phyloP scores from a whole-genome alignment of 1,140 invertebrate species.

The Tachypleus tridentatus region DNA sequence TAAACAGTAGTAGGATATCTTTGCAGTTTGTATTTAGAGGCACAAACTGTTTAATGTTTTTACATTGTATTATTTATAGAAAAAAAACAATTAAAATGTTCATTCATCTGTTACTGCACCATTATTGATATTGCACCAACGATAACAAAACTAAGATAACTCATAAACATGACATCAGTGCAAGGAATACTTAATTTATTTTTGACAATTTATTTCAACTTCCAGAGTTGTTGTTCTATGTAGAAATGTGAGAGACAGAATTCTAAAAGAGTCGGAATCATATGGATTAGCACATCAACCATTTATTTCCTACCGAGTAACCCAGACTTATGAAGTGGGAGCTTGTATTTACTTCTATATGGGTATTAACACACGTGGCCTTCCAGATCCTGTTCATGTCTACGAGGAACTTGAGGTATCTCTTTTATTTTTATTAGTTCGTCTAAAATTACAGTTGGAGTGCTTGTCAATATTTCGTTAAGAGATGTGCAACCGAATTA shows the following conservation, averaged over 20 bases:
- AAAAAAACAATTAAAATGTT: neutral
- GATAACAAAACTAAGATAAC: neutral
- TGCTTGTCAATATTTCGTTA: too few relatives aligned
- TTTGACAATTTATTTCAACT: neutral
- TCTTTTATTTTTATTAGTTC: too few relatives aligned
- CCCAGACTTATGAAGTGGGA: slow-evolving; percentile 93
- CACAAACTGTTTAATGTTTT: neutral
- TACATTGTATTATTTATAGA: neutral
- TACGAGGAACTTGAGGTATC: slow-evolving; percentile 59
- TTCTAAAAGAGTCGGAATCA: slow-evolving; percentile 50
- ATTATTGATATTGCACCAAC: neutral
- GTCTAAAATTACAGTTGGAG: too few relatives aligned
- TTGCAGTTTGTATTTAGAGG: too few relatives aligned
- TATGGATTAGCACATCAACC: slow-evolving; percentile 44
- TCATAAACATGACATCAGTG: neutral
- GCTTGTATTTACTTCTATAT: slow-evolving; percentile 99
- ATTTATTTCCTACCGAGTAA: slow-evolving; percentile 70
- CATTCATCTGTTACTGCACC: neutral
- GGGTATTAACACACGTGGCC: slow-evolving; percentile 63
- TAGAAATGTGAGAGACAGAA: slow-evolving; percentile 72
- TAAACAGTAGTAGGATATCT: too few relatives aligned
- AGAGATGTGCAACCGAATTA: too few relatives aligned
- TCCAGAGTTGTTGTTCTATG: slow-evolving; percentile 61
- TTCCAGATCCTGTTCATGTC: slow-evolving; percentile 57
- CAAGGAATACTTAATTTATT: too few relatives aligned